Evolutionary conservation across 2,797 vertebrate genomes (phyloP), one percentile per base, ranked within the genome.

Genomic region (Aselliscus stoliczkanus): DNA sequence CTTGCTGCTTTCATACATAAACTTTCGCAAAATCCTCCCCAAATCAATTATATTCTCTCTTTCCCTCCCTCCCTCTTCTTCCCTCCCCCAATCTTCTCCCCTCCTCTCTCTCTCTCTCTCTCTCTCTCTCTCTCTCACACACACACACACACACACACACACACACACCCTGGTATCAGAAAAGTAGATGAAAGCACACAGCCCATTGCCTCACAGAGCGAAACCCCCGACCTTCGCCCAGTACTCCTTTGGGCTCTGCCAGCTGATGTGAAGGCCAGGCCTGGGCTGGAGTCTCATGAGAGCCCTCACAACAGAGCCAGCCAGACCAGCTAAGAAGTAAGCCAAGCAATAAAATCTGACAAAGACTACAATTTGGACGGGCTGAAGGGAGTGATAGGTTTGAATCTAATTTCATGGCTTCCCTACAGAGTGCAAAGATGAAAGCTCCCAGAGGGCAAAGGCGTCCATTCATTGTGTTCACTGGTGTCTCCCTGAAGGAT

Each of bases 181-280:
- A 64, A 44, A 87, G 70, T 25, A 70, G 60, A 90, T 77, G 73
- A 94, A 96, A n/a, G 84, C 82, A n/a, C 77, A 69, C 15, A 67
- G 65, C 65, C 62, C 60, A 84, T 95, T 96, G 96, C 88, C 70
- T 93, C 90, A 96, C 64, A 39, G 31, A 90, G 94, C 0, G 42
- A 72, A 86, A 64, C n/a, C 60, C 13, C 27, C 18, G 76, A 95
- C 64, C 88, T 97, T 92, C 95, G 95, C 79, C 86, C 86, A 70
- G 72, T 8, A 39, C 21, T 3, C 81, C 21, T 37, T 8, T 88
- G 0, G 17, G 25, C 56, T 39, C 21, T 37, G 54, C 90, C 97
- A 93, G 39, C 27, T 75, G 37, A 95, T 94, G 42, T 34, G 52
- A 97, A 98, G 94, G 29, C 17, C 88, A 47, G 39, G 75, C 15